These are phyloP conservation scores for Luperina nickerlii DNA, from an alignment of 2,888 invertebrate species.

Conservation along the genomic window DNA sequence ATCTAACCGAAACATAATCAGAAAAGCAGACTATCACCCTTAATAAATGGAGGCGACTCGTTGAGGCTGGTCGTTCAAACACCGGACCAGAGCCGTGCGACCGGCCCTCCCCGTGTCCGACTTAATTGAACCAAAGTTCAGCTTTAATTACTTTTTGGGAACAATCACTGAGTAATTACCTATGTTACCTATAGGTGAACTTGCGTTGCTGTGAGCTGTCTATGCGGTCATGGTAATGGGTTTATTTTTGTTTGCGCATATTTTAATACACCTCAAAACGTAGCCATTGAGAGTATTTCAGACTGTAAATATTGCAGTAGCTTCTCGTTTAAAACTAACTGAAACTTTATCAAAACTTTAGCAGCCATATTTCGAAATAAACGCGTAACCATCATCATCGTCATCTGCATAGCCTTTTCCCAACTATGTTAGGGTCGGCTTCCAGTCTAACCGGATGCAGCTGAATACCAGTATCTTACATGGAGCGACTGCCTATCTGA, in stretches of 20 bases:
- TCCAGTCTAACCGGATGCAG: too few relatives aligned
- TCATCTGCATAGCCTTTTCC: too few relatives aligned
- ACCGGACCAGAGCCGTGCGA: conserved; percentile 9
- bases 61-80: conserved; percentile 42
- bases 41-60: conserved; percentile 33
- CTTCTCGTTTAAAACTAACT: too few relatives aligned
- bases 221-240: neutral
- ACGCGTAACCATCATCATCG: too few relatives aligned
- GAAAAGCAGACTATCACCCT: conserved; percentile 17
- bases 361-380: too few relatives aligned
- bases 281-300: neutral
- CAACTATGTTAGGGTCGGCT: too few relatives aligned
- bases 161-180: conserved; percentile 56
- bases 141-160: conserved; percentile 60
- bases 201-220: conserved; percentile 8
- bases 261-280: neutral
- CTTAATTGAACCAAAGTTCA: conserved; percentile 63
- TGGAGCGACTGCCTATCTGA: too few relatives aligned
- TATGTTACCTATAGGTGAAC: conserved; percentile 30
- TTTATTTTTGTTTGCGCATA: neutral
- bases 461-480: too few relatives aligned
- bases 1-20: conserved; percentile 2
- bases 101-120: conserved; percentile 58
- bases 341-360: too few relatives aligned
- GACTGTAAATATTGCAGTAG: neutral